phyloP scores from a whole-genome alignment of 2,888 invertebrate species.

The Ethmia dodecea region DNA sequence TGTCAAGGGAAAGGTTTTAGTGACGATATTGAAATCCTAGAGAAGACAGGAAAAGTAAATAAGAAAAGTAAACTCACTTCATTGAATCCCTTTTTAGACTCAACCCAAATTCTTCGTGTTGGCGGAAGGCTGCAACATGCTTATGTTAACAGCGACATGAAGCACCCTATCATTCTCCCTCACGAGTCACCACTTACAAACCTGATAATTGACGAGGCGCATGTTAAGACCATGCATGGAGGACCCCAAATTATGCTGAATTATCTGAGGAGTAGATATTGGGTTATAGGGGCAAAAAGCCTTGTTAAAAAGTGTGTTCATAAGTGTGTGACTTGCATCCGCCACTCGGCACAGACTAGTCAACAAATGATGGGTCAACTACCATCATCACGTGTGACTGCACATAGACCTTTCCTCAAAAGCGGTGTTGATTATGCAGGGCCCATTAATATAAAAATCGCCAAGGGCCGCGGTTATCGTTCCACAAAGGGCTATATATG shows the following conservation, averaged over 20 bases:
- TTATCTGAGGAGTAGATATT: slow-evolving; percentile 10
- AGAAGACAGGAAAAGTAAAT: background rate
- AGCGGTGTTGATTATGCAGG: slow-evolving; percentile 15
- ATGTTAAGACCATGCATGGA: slow-evolving; percentile 5
- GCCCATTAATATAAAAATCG: background rate
- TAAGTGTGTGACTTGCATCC: background rate
- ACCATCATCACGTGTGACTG: slow-evolving; percentile 9
- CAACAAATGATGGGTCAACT: slow-evolving; percentile 13
- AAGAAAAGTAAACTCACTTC: slow-evolving; percentile 1
- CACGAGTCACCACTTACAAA: background rate
- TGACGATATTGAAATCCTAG: slow-evolving; percentile 5
- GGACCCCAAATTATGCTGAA: slow-evolving; percentile 10
- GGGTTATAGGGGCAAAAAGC: slow-evolving; percentile 9
- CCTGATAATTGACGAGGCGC: slow-evolving; percentile 2
- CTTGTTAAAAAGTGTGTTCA: background rate
- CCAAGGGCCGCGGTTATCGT: background rate
- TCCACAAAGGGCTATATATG: background rate
- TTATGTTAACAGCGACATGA: background rate
- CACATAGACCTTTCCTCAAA: slow-evolving; percentile 7
- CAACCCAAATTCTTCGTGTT: slow-evolving; percentile 6
- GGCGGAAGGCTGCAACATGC: slow-evolving; percentile 7
- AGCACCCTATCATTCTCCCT: slow-evolving; percentile 12
- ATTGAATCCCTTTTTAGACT: slow-evolving; percentile 4
- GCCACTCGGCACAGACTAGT: background rate
- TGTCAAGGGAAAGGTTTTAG: slow-evolving; percentile 1